Evolutionary conservation across 1,140 invertebrate genomes (phyloP).

Genomic region (Campodea augens): DNA sequence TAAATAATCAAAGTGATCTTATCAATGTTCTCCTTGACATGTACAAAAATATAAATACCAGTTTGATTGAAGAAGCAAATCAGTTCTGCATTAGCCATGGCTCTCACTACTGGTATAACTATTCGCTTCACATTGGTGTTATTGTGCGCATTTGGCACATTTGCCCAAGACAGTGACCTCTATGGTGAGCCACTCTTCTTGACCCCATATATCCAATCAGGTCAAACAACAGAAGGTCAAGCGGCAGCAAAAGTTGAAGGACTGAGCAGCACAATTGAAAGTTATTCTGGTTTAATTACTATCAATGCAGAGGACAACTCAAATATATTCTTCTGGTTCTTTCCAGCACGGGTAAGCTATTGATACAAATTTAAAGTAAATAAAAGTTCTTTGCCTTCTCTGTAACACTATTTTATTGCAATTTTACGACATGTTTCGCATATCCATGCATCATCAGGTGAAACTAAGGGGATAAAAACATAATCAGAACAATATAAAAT

Average conservation of each 20-base stretch:
- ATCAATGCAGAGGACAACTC: conserved; percentile 26
- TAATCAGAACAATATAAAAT: too few species aligned
- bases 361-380: too few species aligned
- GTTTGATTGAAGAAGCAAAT: not conserved
- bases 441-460: too few species aligned
- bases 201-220: conserved; percentile 22
- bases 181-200: conserved; percentile 22
- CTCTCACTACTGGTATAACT: not conserved
- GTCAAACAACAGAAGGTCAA: conserved; percentile 19
- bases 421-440: too few species aligned
- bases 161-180: too few species aligned
- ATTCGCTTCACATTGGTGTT: not conserved
- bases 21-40: not conserved
- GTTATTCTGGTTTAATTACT: conserved; percentile 27
- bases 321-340: conserved; percentile 33
- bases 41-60: not conserved
- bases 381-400: too few species aligned
- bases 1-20: too few species aligned
- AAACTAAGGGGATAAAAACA: too few species aligned
- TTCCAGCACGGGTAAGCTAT: conserved; percentile 24
- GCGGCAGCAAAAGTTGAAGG: conserved; percentile 10
- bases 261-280: conserved; percentile 9
- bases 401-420: too few species aligned
- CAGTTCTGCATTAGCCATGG: too few species aligned
- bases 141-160: conserved; percentile 15